A percentile compares a stretch with the other conserved stretches of the same genome.
Conservation (phyloP, 2,113 vertebrate genomes). For the Oncorhynchus masou region DNA sequence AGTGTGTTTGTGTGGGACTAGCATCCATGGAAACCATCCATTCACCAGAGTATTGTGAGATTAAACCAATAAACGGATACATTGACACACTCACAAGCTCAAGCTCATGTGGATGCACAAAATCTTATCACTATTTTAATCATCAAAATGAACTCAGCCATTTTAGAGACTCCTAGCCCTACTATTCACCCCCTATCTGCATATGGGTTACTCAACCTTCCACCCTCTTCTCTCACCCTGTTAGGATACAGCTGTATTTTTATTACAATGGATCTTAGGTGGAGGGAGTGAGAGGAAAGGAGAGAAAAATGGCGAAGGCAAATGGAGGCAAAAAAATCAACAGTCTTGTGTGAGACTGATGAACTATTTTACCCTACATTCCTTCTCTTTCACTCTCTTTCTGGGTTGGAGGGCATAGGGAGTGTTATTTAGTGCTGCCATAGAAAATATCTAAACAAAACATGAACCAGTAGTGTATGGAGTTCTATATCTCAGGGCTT, state of each 20-base stretch:
- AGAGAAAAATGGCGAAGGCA: background rate
- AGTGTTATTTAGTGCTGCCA: slow-evolving; percentile 59
- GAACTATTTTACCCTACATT: slow-evolving; percentile 74
- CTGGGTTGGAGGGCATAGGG: slow-evolving; percentile 34
- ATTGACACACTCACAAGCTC: background rate
- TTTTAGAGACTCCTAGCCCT: slow-evolving; percentile 19
- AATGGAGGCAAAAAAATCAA: slow-evolving; percentile 67
- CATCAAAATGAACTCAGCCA: slow-evolving; percentile 45
- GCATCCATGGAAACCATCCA: slow-evolving; percentile 62
- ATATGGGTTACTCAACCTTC: background rate
- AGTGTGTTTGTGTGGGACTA: slow-evolving; percentile 27
- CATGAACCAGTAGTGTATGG: slow-evolving; percentile 21
- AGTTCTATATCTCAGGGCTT: slow-evolving; percentile 7
- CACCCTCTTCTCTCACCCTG: background rate
- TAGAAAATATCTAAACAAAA: slow-evolving; percentile 49
- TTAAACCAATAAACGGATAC: background rate
- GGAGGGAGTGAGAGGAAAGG: slow-evolving; percentile 6
- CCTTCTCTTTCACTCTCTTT: slow-evolving; percentile 22
- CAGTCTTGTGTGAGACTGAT: slow-evolving; percentile 69
- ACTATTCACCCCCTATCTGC: slow-evolving; percentile 1
- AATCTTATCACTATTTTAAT: background rate
- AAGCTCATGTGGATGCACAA: background rate
- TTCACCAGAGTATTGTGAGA: slow-evolving; percentile 50
- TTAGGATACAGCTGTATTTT: background rate
- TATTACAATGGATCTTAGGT: slow-evolving; percentile 18